Evolutionary conservation across 2,797 vertebrate species (phyloP).

Genomic region (Heterohyrax brucei): DNA sequence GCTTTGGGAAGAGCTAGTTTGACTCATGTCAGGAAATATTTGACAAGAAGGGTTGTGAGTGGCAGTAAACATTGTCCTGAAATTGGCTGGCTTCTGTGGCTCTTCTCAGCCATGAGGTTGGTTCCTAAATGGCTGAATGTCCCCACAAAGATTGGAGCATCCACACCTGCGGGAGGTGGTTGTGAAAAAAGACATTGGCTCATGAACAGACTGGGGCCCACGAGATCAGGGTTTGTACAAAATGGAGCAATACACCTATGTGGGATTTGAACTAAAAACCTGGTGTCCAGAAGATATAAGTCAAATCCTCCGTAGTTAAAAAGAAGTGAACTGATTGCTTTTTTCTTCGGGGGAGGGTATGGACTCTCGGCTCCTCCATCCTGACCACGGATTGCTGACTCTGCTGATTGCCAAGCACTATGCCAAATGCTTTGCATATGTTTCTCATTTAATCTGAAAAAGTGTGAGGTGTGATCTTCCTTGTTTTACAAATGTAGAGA

Average conservation of each 20-base stretch:
- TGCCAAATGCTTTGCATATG: fast-evolving
- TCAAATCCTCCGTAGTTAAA: too few relatives aligned
- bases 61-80: background rate
- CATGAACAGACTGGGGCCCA: fast-evolving
- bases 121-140: background rate
- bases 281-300: background rate
- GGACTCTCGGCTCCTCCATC: background rate
- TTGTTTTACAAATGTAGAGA: too few relatives aligned
- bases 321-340: background rate
- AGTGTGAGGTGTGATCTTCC: fast-evolving
- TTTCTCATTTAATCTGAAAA: background rate
- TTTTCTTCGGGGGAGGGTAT: fast-evolving
- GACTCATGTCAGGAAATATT: background rate
- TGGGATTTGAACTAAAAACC: background rate
- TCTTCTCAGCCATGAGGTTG: background rate
- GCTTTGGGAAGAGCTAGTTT: background rate
- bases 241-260: fast-evolving
- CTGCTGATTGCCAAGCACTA: background rate
- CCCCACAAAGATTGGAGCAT: fast-evolving
- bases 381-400: fast-evolving
- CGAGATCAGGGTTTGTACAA: fast-evolving
- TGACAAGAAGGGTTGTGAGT: background rate
- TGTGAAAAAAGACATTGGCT: background rate
- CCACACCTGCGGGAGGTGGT: background rate
- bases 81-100: fast-evolving